phyloP scores from a whole-genome alignment of 2,113 vertebrate genomes.

The Potamarius usumacintae region DNA sequence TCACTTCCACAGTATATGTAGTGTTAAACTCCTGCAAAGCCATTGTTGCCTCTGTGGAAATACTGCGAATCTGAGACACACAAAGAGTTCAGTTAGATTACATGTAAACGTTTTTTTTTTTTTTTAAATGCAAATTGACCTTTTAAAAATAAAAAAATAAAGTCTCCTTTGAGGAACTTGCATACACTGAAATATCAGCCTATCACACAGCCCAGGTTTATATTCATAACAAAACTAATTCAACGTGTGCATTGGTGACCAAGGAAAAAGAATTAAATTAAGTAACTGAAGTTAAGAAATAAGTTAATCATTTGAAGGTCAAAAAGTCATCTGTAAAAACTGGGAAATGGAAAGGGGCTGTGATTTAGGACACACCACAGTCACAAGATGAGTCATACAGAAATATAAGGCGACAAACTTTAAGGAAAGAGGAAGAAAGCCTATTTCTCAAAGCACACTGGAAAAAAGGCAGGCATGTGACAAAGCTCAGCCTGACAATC shows the following conservation, averaged over 20 bases:
- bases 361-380: neutral
- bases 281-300: neutral
- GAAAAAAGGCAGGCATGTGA: slow-evolving; percentile 64
- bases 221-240: neutral
- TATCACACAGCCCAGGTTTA: neutral
- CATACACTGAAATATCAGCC: neutral
- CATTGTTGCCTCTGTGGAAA: slow-evolving; percentile 57
- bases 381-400: slow-evolving; percentile 27
- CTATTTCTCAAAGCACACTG: slow-evolving; percentile 42
- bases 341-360: neutral
- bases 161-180: neutral
- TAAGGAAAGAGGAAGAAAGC: slow-evolving; percentile 47
- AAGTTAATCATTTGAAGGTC: neutral
- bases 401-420: neutral
- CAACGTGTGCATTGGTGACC: no score
- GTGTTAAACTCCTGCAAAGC: slow-evolving; percentile 76
- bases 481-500: slow-evolving; percentile 56
- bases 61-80: slow-evolving; percentile 65
- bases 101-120: neutral
- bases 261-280: neutral
- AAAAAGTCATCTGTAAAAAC: neutral
- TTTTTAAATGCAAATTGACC: neutral
- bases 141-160: neutral
- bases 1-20: slow-evolving; percentile 82
- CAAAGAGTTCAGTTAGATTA: slow-evolving; percentile 9